Percentiles rank a stretch among this genome's conserved stretches.
Conservation (phyloP, 30 jellyfish, hydroid and myxozoan species). For the Aurelia aurita complex sp. Pacific region DNA sequence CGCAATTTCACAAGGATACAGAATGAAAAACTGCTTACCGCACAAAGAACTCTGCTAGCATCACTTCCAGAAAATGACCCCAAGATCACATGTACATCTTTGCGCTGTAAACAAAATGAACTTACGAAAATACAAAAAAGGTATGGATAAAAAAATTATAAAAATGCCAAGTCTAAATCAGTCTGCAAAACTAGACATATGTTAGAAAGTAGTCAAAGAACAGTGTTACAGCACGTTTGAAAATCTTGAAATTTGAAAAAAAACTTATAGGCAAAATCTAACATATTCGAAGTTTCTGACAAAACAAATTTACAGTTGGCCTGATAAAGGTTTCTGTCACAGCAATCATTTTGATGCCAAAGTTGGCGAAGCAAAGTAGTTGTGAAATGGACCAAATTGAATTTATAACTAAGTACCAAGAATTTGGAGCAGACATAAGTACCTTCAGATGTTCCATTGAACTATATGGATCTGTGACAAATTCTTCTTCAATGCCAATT, state of each 20-base stretch:
- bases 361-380: too few species aligned
- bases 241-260: too few species aligned
- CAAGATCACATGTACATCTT: conserved; percentile 72
- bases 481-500: conserved; percentile 75
- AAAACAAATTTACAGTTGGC: too few species aligned
- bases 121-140: background rate
- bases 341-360: too few species aligned
- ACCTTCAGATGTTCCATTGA: conserved; percentile 76
- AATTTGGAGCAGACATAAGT: background rate
- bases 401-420: background rate
- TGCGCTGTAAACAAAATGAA: conserved; percentile 39
- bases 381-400: too few species aligned
- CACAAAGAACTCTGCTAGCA: conserved; percentile 77
- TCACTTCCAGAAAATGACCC: conserved; percentile 71
- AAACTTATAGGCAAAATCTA: too few species aligned
- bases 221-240: background rate
- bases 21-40: conserved; percentile 19
- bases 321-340: too few species aligned
- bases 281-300: too few species aligned
- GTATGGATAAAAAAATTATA: background rate
- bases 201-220: background rate
- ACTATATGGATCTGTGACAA: conserved; percentile 61
- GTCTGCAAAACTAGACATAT: background rate
- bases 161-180: background rate
- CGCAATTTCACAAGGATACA: too few species aligned